Conservation (phyloP, 2,797 vertebrate genomes). For the Rhinichthys osculus region DNA sequence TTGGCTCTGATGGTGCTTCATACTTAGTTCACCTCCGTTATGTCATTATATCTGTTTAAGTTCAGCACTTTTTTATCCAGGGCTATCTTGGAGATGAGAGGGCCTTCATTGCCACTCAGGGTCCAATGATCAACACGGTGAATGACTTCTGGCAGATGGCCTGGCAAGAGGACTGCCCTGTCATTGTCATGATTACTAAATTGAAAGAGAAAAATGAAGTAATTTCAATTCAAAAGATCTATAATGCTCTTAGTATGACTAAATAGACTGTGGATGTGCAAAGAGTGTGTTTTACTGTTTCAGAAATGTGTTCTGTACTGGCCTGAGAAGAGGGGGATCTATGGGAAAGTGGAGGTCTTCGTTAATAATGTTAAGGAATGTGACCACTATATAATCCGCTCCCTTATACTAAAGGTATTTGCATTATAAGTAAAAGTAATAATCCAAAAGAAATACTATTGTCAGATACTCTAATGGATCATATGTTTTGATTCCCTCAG, state of each 20-base stretch:
- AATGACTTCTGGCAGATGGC: constrained; percentile 99
- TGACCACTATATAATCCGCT: constrained; percentile 89
- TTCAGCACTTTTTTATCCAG: constrained; percentile 72
- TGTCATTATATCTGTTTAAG: neutral
- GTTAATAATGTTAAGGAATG: constrained; percentile 85
- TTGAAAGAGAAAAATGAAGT: constrained; percentile 99
- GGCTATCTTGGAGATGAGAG: constrained; percentile 89
- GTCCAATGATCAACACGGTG: constrained; percentile 98
- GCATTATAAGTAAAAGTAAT: neutral
- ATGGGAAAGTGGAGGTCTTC: constrained; percentile 92
- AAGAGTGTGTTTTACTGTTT: constrained; percentile 31
- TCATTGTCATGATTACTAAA: constrained; percentile 98
- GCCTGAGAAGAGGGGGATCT: constrained; percentile 96
- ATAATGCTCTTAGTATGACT: neutral
- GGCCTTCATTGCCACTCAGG: constrained; percentile 93
- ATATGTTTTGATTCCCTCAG: constrained; percentile 69
- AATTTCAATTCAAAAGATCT: constrained; percentile 29
- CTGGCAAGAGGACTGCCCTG: constrained; percentile 93
- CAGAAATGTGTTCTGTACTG: constrained; percentile 98
- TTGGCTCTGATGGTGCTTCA: neutral
- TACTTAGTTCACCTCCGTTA: neutral
- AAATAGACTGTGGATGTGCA: neutral
- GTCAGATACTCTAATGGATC: neutral
- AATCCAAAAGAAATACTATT: neutral
- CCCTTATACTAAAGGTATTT: constrained; percentile 90